Conservation (phyloP, 2,888 invertebrate species). For the Microplitis manilae region DNA sequence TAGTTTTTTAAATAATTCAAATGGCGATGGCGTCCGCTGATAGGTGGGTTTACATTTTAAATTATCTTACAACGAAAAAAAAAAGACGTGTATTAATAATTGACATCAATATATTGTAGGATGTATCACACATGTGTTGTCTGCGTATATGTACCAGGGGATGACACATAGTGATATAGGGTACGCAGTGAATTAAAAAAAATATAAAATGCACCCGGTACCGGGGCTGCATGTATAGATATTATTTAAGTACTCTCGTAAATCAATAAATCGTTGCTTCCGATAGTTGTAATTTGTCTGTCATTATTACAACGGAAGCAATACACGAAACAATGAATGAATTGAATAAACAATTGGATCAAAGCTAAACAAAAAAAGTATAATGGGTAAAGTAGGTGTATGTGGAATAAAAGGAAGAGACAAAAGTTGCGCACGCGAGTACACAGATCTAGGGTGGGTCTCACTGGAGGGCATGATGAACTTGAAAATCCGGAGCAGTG, state of each 20-base stretch:
- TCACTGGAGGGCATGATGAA: slow-evolving; percentile 10
- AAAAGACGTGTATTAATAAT: not conserved
- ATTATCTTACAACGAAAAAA: not conserved
- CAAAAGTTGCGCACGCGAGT: slow-evolving; percentile 18
- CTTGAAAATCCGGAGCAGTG: slow-evolving; percentile 5
- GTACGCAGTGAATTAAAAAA: not conserved
- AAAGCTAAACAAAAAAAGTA: not conserved
- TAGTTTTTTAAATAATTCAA: not conserved
- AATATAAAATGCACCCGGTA: not conserved
- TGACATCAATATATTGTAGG: not conserved
- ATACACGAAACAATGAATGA: not conserved
- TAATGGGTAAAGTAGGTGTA: not conserved
- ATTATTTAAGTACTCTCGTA: slow-evolving; percentile 41
- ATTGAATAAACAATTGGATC: not conserved
- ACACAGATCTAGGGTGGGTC: slow-evolving; percentile 24
- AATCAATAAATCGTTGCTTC: slow-evolving; percentile 57
- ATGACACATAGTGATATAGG: not conserved
- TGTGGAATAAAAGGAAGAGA: not conserved
- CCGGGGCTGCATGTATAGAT: slow-evolving; percentile 20
- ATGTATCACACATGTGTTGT: not conserved
- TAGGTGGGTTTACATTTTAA: slow-evolving; percentile 52
- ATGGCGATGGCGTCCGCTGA: slow-evolving; percentile 60
- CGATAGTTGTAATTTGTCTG: not conserved
- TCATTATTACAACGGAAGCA: not conserved
- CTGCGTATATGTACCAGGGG: not conserved